Evolutionary conservation across 2,888 invertebrate genomes (phyloP), one percentile per base, ranked within the genome.

Genomic region (Halocaridina rubra): DNA sequence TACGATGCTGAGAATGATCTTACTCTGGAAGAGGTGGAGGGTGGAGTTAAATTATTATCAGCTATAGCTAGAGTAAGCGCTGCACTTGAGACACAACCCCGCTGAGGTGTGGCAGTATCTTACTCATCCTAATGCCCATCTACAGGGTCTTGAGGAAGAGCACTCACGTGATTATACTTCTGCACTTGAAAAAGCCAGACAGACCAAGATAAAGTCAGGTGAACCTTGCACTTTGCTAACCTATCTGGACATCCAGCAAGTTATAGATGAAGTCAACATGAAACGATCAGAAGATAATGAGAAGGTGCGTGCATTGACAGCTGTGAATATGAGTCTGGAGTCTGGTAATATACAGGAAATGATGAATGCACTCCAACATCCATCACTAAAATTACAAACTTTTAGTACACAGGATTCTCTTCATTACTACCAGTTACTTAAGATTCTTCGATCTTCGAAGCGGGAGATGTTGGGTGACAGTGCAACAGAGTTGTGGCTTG

Each of bases 171-270:
- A 90, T 75, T 91, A 91, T 85, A 90, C 90, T 84, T 24, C 76
- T 53, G 78, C 71, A 22, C 59, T 88, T 80, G 80, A 82, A 61
- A 90, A 91, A 69, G 91, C 91, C 57, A 92, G 92, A 71, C 91
- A 92, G 88, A 27, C 88, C 3, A 90, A 90, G 85, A 91, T 91
- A 78, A 90, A 91, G 29, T 92, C 92, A 88, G 91, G 91, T 22
- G 84, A 88, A 5, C 88, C 88, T 4, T 93, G 94, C 89, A 91
- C 93, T 39, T 90, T 95, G 88, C 91, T 95, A 27, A 94, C 94
- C 1, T 93, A 94, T 86, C 92, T 92, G 89, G 94, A 95, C 89
- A 93, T 95, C 85, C 93, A 94, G 89, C 93, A 94, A 86, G 92
- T 93, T 77, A 91, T 95, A 72, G 93, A 94, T 88, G 91, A 93